These are phyloP conservation scores for Orthosia gracilis DNA, from an alignment of 2,888 invertebrate species.

Conservation along the genomic window DNA sequence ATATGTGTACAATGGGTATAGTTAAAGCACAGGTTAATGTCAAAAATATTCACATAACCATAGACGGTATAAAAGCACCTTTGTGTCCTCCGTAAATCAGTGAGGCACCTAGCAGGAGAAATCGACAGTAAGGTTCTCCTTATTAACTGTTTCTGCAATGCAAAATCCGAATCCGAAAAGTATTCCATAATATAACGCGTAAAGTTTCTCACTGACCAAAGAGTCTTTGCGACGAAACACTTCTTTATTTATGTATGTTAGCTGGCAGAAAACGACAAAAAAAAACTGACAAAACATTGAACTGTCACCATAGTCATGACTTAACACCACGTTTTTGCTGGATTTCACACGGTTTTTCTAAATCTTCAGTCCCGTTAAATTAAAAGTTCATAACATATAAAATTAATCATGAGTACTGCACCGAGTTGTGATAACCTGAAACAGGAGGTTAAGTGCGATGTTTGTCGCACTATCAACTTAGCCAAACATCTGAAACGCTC, in stretches of 20 bases:
- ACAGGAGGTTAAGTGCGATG: constrained; percentile 75
- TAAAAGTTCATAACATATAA: constrained; percentile 22
- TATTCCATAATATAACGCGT: neutral
- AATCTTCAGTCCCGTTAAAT: constrained; percentile 33
- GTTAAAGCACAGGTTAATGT: too few species aligned
- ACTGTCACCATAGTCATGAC: constrained; percentile 42
- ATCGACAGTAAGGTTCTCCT: too few species aligned
- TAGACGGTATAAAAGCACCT: too few species aligned
- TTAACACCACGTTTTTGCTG: constrained; percentile 38
- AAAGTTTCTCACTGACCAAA: constrained; percentile 1
- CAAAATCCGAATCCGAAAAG: neutral
- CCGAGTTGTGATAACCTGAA: constrained; percentile 22
- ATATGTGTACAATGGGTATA: too few species aligned
- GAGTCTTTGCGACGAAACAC: neutral
- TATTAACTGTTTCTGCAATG: neutral
- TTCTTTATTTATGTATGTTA: neutral
- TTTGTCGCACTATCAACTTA: constrained; percentile 86
- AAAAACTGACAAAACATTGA: constrained; percentile 16
- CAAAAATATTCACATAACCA: too few species aligned
- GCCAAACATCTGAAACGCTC: constrained; percentile 79
- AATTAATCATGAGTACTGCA: constrained; percentile 76
- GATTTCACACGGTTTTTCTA: constrained; percentile 39
- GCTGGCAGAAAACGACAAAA: constrained; percentile 32
- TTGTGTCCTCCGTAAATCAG: too few species aligned
- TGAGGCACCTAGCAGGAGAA: too few species aligned